Evolutionary conservation across 2,888 invertebrate genomes (phyloP), one percentile per base, ranked within the genome.

Genomic region (Drosophila yooni): DNA sequence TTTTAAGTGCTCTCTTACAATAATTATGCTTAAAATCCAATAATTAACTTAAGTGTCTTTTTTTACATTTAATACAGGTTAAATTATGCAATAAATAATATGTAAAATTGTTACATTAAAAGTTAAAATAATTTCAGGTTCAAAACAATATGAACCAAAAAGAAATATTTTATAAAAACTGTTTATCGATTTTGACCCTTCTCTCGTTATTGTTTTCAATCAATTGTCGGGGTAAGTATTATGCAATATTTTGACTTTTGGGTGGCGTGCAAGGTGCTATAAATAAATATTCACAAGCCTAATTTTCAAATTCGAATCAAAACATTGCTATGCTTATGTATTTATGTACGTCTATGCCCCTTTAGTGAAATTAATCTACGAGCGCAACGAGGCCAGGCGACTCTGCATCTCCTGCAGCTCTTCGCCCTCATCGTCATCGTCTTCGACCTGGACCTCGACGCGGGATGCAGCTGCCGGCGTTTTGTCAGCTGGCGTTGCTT

Each of bases 331-430:
- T 38, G 46, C 46, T 21, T 46, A 38, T 27, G 27, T 54, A 13
- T 36, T 34, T 54, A 25, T 54, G 61, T 48, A 33, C 51, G 51
- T 43, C 43, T 48, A 60, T 59, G 8, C 8, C 10, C 48, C 15
- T 51, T 31, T 6, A 50, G 31, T 31, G 36, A 48, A 61, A 54
- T 31, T 52, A 13, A 21, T 76, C 94, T 97, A 98, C 89, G 98
- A 98, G 79, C 97, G 95, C 61, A 99, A 94, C 40, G 98, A 97
- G 85, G 98, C 96, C 68, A 99, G 94, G 79, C 99, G 94, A 69
- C 95, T 96, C 93, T 97, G 97, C 98, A 99, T 98, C 91, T 98
- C 97, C 84, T 97, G 96, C n/a, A 98, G 94, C 79, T 98, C 98
- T 70, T 95, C 96, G 54, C 96, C 96, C 58, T 96, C 95, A 25